Percentiles rank a stretch among this genome's conserved stretches.
Conservation (phyloP, 2,797 vertebrate species). For the Salmo trutta region DNA sequence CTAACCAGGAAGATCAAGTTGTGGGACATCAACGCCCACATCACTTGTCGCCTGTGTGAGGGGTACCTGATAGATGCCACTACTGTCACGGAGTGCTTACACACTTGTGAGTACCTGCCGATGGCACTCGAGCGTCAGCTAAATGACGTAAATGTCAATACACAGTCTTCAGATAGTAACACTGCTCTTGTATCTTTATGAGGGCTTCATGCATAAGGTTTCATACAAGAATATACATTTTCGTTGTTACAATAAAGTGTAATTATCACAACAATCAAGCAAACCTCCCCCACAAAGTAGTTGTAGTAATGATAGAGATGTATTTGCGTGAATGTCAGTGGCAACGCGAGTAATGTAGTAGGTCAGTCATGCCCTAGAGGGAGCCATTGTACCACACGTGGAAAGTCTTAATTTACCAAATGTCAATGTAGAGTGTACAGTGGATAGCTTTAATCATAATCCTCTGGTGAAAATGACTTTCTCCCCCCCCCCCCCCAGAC, state of each 20-base stretch:
- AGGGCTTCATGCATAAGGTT: too few species aligned
- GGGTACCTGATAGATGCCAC: conserved; percentile 99
- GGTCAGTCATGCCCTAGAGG: conserved; percentile 49
- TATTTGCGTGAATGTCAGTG: not conserved
- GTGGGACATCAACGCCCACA: conserved; percentile 99
- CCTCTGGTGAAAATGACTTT: not conserved
- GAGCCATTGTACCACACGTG: conserved; percentile 27
- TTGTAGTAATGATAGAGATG: too few species aligned
- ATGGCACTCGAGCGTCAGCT: not conserved
- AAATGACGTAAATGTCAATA: not conserved
- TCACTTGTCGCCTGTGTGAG: conserved; percentile 97
- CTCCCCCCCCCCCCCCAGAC: too few species aligned
- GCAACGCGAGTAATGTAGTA: not conserved
- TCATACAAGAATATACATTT: too few species aligned
- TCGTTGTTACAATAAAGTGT: too few species aligned
- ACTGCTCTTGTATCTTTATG: not conserved
- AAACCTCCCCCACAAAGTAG: not conserved
- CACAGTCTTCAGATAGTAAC: conserved; percentile 2
- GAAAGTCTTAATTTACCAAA: not conserved
- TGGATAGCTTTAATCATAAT: not conserved
- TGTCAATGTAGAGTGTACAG: not conserved
- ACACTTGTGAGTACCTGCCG: conserved; percentile 87
- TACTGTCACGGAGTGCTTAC: conserved; percentile 98
- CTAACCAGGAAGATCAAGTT: conserved; percentile 98
- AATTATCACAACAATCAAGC: too few species aligned